Evolutionary conservation across 2,888 invertebrate species (phyloP), one percentile per base, ranked within the genome.

Genomic region (Pandemis corylana): DNA sequence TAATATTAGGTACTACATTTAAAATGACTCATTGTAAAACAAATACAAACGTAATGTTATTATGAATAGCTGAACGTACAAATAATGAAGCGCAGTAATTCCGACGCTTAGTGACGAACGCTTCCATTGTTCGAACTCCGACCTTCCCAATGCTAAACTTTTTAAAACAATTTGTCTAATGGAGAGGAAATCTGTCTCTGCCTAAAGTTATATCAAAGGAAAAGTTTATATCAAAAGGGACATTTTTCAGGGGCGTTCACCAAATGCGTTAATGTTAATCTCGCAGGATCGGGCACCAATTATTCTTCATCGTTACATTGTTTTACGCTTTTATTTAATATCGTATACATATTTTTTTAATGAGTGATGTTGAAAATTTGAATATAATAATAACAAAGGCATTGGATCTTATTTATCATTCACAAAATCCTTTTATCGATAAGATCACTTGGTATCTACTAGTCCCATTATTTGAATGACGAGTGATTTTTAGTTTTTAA

Each of bases 111-210:
- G 79, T 82, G 83, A 86, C 83, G 80, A 85, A 83, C 85, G 81
- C 77, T 79, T 81, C 84, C 82, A 85, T 87, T 86, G 83, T 82
- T 78, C 77, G 72, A 79, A 76, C 77, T 79, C 78, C 80, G 84
- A 85, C 85, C 84, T 84, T 76, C 75, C 77, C 80, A 84, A 87
- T 85, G 79, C 81, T 79, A 77, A 87, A 88, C 84, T 88, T 89
- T 86, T 87, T 85, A 85, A 87, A 87, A 87, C 85, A 87, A 88
- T 87, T 86, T 85, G 82, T 86, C 84, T 88, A 89, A 89, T 88
- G 88, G 86, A 86, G 83, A 86, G 84, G 81, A 86, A 87, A 86
- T 89, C 87, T 85, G 86, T 89, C 87, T 83, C 82, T 80, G 82
- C 78, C 80, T 79, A 78, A 81, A 86, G 70, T 75, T 75, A 74